These are phyloP conservation scores for Euphydryas editha DNA, from an alignment of 2,888 invertebrate genomes.

Conservation along the genomic window DNA sequence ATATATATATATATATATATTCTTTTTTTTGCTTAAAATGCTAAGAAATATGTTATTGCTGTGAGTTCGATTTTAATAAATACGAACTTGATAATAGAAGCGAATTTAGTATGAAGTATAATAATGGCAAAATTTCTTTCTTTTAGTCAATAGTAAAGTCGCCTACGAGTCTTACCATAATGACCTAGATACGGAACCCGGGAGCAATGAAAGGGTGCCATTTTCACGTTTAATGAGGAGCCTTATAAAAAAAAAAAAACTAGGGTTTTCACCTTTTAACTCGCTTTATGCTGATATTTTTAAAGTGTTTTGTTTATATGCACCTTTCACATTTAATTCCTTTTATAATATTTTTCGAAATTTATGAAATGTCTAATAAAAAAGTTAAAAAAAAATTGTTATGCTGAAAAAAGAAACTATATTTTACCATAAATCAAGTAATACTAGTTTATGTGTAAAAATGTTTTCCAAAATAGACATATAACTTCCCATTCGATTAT, in stretches of 20 bases:
- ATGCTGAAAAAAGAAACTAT: too few species aligned
- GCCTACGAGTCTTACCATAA: conserved; percentile 11
- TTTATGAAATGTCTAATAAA: too few species aligned
- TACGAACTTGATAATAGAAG: not conserved
- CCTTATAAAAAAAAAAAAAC: conserved; percentile 24
- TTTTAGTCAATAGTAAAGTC: conserved; percentile 21
- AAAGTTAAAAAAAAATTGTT: too few species aligned
- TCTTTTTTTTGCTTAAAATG: too few species aligned
- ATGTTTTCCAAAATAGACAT: too few species aligned
- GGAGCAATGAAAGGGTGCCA: conserved; percentile 21
- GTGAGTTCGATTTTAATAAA: not conserved
- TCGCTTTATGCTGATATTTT: conserved; percentile 4
- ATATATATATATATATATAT: too few species aligned
- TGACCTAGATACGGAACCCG: conserved; percentile 20
- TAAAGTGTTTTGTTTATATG: not conserved
- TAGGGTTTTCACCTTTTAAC: conserved; percentile 20
- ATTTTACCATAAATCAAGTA: too few species aligned
- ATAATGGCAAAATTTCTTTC: not conserved
- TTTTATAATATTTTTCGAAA: not conserved
- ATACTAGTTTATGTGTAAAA: too few species aligned
- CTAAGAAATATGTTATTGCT: not conserved
- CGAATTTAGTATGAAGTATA: not conserved
- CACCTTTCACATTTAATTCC: not conserved
- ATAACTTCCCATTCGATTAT: too few species aligned
- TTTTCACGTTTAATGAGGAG: conserved; percentile 21